Evolutionary conservation across 2,888 invertebrate species (phyloP).

Genomic region (Conomelus anceps): DNA sequence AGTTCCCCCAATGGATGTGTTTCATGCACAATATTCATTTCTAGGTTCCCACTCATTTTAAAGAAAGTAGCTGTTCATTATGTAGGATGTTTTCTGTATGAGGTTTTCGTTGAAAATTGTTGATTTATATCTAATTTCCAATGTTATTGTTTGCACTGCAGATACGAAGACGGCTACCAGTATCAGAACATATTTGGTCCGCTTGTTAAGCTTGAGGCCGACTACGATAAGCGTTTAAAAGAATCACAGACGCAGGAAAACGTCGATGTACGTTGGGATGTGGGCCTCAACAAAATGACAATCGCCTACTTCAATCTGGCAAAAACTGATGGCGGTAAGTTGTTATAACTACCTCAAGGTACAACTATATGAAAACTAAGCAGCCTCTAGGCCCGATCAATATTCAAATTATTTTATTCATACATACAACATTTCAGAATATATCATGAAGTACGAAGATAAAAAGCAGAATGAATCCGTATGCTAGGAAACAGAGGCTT

Average conservation of each 20-base stretch:
- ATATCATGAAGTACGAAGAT: too few relatives aligned
- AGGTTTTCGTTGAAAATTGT: too few relatives aligned
- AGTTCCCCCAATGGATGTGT: too few relatives aligned
- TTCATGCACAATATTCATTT: too few relatives aligned
- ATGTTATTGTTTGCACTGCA: constrained; percentile 39
- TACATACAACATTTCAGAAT: too few relatives aligned
- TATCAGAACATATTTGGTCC: constrained; percentile 98
- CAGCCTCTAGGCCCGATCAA: not conserved
- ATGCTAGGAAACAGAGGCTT: too few relatives aligned
- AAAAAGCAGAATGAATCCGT: too few relatives aligned
- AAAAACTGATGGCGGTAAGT: constrained; percentile 79
- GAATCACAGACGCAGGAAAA: constrained; percentile 98
- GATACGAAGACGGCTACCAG: constrained; percentile 98
- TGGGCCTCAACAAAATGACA: constrained; percentile 95
- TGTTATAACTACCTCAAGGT: not conserved
- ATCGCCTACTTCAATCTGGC: constrained; percentile 96
- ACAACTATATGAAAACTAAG: not conserved
- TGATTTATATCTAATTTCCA: too few relatives aligned
- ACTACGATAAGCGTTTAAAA: constrained; percentile 95
- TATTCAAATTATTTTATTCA: too few relatives aligned
- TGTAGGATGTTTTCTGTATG: too few relatives aligned
- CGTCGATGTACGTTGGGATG: constrained; percentile 97
- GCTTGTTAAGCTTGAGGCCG: constrained; percentile 92
- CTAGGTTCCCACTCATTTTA: too few relatives aligned
- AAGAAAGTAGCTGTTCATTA: too few relatives aligned